Conservation (phyloP, 2,113 vertebrate species). For the Calidris pygmaea region DNA sequence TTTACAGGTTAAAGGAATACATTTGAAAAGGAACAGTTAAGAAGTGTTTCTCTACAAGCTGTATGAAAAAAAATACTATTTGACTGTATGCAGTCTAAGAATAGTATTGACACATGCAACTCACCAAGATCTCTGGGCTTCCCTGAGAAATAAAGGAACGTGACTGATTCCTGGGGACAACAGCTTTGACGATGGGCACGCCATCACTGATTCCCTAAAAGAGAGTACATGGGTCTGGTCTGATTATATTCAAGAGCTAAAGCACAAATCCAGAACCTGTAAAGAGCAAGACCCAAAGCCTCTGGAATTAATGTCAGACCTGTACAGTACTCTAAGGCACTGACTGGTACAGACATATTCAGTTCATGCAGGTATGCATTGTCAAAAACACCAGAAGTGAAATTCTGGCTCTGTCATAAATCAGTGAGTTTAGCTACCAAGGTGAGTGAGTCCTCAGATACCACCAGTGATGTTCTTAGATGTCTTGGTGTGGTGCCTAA, state of each 20-base stretch:
- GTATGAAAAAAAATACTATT: background rate
- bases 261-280: background rate
- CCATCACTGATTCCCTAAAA: constrained; percentile 93
- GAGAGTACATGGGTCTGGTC: constrained; percentile 5
- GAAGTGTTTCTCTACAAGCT: background rate
- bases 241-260: background rate
- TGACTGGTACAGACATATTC: background rate
- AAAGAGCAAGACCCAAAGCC: background rate
- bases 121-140: constrained; percentile 94
- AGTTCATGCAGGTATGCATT: background rate
- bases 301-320: background rate
- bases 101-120: constrained; percentile 13
- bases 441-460: background rate
- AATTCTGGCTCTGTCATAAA: background rate
- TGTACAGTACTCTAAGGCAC: background rate
- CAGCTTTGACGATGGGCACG: constrained; percentile 88
- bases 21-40: background rate
- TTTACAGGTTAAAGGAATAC: background rate
- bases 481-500: background rate
- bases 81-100: background rate
- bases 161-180: constrained; percentile 93
- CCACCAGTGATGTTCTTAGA: background rate
- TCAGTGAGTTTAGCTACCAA: background rate
- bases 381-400: background rate
- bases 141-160: constrained; percentile 98